Evolutionary conservation across 2,113 vertebrate species (phyloP), one percentile per base, ranked within the genome.

Genomic region (Scartelaos histophorus): DNA sequence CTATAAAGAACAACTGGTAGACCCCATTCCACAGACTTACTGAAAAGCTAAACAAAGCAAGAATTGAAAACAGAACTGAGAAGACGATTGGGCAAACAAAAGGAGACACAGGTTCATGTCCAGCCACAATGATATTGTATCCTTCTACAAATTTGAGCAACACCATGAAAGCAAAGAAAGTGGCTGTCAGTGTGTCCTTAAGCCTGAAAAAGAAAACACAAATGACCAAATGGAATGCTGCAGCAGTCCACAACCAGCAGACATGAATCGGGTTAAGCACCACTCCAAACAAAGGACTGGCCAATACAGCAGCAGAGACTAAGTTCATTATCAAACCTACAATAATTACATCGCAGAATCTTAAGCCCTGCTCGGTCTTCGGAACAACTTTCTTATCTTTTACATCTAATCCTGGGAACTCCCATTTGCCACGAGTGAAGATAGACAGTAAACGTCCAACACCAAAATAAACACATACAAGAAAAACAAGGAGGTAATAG

Each of bases 181-280:
- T 95, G 35, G 95, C 95, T 60, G 87, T 78, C 0, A 95, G 83
- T 0, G 76, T 85, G 62, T 95, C 94, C 91, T 93, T 88, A 0
- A 87, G 85, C 38, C 96, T 91, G 79, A 92, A 97, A 13, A 89
- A 92, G 22, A 95, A 56, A 64, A 96, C 7, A 57, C 94, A 95
- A 77, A 94, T 73, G 7, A 82, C 93, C 0, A 94, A 56, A 89
- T 97, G 96, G 78, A 89, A 95, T 74, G 91, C 51, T 1, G 91
- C 95, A 16, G 95, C 94, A 3, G 92, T 94, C 95, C 95, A 96
- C 62, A 97, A 90, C 95, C 95, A 97, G 62, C 95, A 93, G 46
- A 96, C 93, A 0, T 95, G 95, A 2, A 94, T 94, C 0, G 82
- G 22, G 47, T 67, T 93, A 0, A 97, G 94, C 0, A 95, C 94